phyloP scores from a whole-genome alignment of 2,113 vertebrate species.

The Channa maculata region DNA sequence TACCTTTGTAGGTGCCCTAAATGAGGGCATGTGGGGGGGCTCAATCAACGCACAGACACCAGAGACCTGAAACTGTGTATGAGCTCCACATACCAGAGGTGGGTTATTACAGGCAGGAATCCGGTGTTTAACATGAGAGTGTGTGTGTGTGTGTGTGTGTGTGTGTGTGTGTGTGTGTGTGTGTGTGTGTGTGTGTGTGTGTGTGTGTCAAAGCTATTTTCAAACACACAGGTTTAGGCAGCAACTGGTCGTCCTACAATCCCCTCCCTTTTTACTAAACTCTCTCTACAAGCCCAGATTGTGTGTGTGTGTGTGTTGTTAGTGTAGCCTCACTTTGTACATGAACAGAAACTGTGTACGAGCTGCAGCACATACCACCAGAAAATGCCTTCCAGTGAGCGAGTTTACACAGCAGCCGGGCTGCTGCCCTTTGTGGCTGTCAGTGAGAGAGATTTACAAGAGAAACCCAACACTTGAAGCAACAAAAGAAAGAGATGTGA shows the following conservation, averaged over 20 bases:
- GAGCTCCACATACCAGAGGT: constrained; percentile 50
- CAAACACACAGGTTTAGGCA: constrained; percentile 33
- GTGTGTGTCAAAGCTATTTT: constrained; percentile 44
- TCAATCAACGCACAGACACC: constrained; percentile 32
- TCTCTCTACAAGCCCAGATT: neutral
- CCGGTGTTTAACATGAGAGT: constrained; percentile 10
- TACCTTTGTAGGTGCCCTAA: too few species aligned
- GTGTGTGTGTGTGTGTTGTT: neutral
- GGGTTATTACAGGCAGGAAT: constrained; percentile 51
- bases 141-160: constrained; percentile 16
- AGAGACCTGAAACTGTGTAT: constrained; percentile 42
- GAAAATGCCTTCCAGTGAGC: constrained; percentile 35
- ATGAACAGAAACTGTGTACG: constrained; percentile 4
- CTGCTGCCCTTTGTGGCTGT: constrained; percentile 56
- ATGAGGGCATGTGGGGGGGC: neutral
- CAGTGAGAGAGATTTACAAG: constrained; percentile 51
- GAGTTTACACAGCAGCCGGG: constrained; percentile 57
- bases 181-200: constrained; percentile 15
- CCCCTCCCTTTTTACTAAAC: constrained; percentile 2
- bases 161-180: constrained; percentile 5
- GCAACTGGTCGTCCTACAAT: constrained; percentile 13
- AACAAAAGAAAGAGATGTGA: constrained; percentile 37
- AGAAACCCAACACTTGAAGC: constrained; percentile 46
- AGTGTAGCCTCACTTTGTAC: neutral
- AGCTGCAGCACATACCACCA: constrained; percentile 49